A percentile compares a stretch with the other conserved stretches of the same genome.
Evolutionary conservation across 1,140 invertebrate genomes (phyloP).

Genomic region (Micrasema minimum): DNA sequence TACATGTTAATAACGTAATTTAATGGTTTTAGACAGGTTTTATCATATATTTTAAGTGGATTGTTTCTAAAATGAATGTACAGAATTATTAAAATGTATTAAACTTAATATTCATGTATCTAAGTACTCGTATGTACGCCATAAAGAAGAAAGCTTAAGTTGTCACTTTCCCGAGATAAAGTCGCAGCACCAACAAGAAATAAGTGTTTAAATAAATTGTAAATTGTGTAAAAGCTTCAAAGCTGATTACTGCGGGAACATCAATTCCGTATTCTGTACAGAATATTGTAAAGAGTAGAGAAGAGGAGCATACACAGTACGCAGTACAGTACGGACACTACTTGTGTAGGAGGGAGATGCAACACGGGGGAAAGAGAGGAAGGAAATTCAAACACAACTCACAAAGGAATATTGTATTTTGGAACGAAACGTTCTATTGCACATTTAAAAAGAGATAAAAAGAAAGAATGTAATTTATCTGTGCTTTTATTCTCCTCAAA

Average conservation of each 20-base stretch:
- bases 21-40: no score
- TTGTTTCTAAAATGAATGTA: no score
- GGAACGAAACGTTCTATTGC: constrained; percentile 48
- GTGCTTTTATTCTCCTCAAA: constrained; percentile 29
- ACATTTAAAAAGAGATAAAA: constrained; percentile 33
- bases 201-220: constrained; percentile 17
- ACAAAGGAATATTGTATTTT: constrained; percentile 46
- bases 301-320: no score
- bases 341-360: constrained; percentile 21
- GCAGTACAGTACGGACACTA: neutral
- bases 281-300: no score
- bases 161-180: no score
- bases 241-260: constrained; percentile 45
- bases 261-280: constrained; percentile 15
- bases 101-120: no score
- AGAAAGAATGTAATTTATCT: constrained; percentile 43
- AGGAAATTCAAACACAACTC: constrained; percentile 40
- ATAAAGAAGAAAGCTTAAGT: no score
- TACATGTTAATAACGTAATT: no score
- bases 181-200: no score
- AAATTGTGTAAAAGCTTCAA: constrained; percentile 50
- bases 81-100: no score
- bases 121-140: no score
- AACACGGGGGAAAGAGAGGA: constrained; percentile 12
- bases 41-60: no score